These are phyloP conservation scores for Saguinus midas DNA, from an alignment of 2,113 vertebrate genomes.

Conservation along the genomic window DNA sequence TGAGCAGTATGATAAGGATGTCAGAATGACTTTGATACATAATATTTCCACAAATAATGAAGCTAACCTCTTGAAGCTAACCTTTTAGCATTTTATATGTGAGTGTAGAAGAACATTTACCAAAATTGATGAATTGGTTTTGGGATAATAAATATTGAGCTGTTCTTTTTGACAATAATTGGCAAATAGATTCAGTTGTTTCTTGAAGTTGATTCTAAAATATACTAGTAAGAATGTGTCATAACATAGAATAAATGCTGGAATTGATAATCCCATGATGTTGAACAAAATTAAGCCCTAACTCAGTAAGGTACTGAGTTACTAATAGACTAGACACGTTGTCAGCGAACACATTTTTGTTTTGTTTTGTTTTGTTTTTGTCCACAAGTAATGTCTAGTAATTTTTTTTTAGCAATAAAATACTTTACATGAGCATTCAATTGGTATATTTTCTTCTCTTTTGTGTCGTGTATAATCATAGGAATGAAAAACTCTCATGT, in stretches of 20 bases:
- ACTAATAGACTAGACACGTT: not conserved
- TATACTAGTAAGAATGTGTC: not conserved
- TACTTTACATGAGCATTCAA: not conserved
- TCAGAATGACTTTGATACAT: not conserved
- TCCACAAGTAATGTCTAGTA: not conserved
- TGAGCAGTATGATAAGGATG: not conserved
- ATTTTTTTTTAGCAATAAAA: not conserved
- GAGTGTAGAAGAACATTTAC: not conserved
- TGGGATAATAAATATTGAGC: not conserved
- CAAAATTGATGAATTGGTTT: not conserved
- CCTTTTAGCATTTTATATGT: conserved; percentile 19
- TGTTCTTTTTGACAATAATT: not conserved
- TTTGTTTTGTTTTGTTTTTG: not conserved
- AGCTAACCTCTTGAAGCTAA: not conserved
- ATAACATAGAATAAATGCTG: not conserved
- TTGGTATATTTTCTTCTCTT: not conserved
- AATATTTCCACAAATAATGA: not conserved
- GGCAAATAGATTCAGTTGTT: not conserved
- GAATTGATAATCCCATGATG: not conserved
- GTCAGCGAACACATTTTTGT: not conserved
- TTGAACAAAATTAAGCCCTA: not conserved
- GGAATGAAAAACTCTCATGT: not conserved
- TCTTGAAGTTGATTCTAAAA: not conserved
- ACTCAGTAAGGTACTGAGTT: not conserved
- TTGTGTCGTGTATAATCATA: not conserved